These are phyloP conservation scores for Andrena trimmerana DNA, from an alignment of 2,888 invertebrate species.

Conservation along the genomic window DNA sequence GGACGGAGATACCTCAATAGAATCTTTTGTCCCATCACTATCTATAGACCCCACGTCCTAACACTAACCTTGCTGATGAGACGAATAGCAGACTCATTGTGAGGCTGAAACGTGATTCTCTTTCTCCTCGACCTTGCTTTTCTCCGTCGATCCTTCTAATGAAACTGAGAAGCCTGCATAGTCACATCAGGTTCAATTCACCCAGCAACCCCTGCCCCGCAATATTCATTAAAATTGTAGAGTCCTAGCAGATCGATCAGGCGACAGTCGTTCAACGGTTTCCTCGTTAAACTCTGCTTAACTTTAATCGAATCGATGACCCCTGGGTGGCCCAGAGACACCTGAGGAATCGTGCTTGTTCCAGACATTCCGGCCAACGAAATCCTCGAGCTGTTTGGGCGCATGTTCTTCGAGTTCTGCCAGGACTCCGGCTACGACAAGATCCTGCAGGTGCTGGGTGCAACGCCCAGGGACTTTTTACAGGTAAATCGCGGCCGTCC, in stretches of 20 bases:
- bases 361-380: conserved; percentile 95
- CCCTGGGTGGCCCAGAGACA: no score
- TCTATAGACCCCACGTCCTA: background rate
- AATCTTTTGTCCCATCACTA: background rate
- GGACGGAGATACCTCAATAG: conserved; percentile 3
- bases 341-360: conserved; percentile 51
- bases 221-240: conserved; percentile 1
- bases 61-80: background rate
- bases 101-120: conserved; percentile 5
- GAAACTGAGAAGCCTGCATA: no score
- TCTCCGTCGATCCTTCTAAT: background rate
- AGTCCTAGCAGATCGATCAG: background rate
- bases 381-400: conserved; percentile 96
- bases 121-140: background rate
- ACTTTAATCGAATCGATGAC: background rate
- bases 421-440: conserved; percentile 99
- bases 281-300: background rate
- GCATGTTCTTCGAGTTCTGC: conserved; percentile 98
- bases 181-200: background rate
- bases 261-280: conserved; percentile 11
- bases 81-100: background rate
- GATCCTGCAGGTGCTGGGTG: conserved; percentile 96
- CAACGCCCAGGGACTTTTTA: conserved; percentile 97
- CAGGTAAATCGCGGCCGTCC: conserved; percentile 87
- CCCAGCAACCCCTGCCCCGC: background rate